Percentiles rank a stretch among this genome's conserved stretches.
Conservation (phyloP, 2,888 invertebrate species). For the Sipunculus nudus region DNA sequence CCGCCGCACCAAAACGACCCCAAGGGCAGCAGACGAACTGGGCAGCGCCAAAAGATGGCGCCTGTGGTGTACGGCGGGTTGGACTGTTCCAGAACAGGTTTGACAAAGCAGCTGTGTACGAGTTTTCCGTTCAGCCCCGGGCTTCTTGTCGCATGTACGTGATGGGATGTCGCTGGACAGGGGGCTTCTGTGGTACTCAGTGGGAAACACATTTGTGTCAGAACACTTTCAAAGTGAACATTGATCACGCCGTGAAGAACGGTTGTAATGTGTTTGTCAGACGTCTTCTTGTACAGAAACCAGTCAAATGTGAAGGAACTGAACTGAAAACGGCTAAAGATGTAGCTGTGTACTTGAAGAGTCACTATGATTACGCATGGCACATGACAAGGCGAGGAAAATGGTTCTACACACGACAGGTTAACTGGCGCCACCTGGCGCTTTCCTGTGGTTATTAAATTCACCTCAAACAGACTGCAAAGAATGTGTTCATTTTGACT, state of each 20-base stretch:
- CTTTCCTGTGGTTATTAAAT: too few relatives aligned
- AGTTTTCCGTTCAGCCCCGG: background rate
- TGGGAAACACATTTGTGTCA: conserved; percentile 9
- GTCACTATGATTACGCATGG: too few relatives aligned
- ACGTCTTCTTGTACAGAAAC: background rate
- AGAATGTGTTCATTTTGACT: too few relatives aligned
- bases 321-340: too few relatives aligned
- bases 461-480: too few relatives aligned
- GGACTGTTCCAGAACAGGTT: background rate
- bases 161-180: background rate
- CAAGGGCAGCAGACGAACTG: background rate
- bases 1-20: background rate
- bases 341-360: too few relatives aligned
- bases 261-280: conserved; percentile 15
- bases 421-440: too few relatives aligned
- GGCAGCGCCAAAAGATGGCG: background rate
- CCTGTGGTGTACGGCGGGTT: background rate
- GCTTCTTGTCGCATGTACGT: background rate
- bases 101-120: background rate
- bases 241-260: conserved; percentile 8
- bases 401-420: too few relatives aligned
- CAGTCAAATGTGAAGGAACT: background rate
- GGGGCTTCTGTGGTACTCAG: background rate
- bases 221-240: background rate
- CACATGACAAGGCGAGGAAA: too few relatives aligned